A percentile compares a stretch with the other conserved stretches of the same genome.
These are phyloP conservation scores for Anthoscopus minutus DNA, from an alignment of 2,113 vertebrate genomes.

Conservation along the genomic window DNA sequence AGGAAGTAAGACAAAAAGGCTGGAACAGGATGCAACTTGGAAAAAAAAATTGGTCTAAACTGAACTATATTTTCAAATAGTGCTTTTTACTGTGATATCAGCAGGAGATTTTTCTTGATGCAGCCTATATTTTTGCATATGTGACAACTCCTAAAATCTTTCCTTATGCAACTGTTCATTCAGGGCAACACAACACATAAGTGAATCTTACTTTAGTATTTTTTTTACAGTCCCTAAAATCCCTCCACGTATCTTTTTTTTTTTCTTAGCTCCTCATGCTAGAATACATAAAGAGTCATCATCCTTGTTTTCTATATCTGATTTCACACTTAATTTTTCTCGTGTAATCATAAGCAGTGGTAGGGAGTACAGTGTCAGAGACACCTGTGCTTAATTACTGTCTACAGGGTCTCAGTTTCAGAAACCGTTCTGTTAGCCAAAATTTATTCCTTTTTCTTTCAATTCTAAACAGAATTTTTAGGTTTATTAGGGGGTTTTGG, in stretches of 20 bases:
- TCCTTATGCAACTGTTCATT: not conserved
- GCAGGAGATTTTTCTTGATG: not conserved
- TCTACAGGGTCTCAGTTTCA: not conserved
- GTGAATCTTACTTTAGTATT: not conserved
- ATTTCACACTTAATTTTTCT: not conserved
- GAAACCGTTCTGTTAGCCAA: not conserved
- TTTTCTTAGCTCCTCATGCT: not conserved
- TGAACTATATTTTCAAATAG: not conserved
- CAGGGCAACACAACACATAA: not conserved
- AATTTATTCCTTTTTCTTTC: not conserved
- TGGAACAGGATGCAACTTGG: not conserved
- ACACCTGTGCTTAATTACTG: not conserved
- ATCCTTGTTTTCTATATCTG: not conserved
- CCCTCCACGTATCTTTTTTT: not conserved
- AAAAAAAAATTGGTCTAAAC: not conserved
- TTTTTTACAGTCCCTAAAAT: not conserved
- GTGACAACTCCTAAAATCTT: not conserved
- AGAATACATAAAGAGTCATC: not conserved
- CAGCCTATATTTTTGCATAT: not conserved
- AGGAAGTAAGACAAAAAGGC: not conserved
- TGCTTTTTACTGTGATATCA: not conserved
- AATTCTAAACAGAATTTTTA: not conserved
- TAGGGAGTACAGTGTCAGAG: not conserved
- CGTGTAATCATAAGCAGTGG: not conserved
- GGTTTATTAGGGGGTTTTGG: rapidly evolving